Evolutionary conservation across 2,797 vertebrate species (phyloP).

Genomic region (Antrozous pallidus): DNA sequence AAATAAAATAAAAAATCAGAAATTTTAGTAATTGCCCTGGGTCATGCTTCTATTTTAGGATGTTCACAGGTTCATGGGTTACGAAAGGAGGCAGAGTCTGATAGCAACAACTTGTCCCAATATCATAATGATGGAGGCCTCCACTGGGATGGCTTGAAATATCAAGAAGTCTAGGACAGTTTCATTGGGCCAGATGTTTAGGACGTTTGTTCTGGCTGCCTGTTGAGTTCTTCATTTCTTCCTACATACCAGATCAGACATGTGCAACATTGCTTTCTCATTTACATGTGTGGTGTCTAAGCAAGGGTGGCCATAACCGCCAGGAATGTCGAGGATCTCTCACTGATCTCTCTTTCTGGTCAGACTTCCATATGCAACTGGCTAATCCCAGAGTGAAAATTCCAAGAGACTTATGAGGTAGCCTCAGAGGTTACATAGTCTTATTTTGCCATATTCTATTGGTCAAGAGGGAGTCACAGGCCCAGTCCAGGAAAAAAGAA

Average conservation of each 20-base stretch:
- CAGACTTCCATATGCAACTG: not conserved
- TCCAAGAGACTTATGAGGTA: not conserved
- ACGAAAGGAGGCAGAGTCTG: not conserved
- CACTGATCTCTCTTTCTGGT: not conserved
- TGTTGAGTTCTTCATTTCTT: not conserved
- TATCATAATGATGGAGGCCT: not conserved
- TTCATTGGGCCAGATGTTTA: not conserved
- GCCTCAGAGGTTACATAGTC: not conserved
- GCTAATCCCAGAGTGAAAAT: not conserved
- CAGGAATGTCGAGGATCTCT: not conserved
- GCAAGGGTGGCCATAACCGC: not conserved
- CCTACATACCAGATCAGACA: not conserved
- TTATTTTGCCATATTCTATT: not conserved
- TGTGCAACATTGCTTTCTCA: not conserved
- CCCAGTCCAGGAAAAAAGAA: not conserved
- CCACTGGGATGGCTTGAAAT: not conserved
- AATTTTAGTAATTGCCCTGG: not conserved
- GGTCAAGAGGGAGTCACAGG: not conserved
- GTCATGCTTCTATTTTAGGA: not conserved
- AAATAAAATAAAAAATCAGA: not conserved
- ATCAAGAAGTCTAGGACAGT: not conserved
- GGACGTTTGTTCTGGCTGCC: not conserved
- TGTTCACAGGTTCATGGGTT: not conserved
- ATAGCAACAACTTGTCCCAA: not conserved
- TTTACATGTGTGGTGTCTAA: not conserved